These are phyloP conservation scores for Heterodera schachtii DNA, from an alignment of 1,140 invertebrate species.

Conservation along the genomic window DNA sequence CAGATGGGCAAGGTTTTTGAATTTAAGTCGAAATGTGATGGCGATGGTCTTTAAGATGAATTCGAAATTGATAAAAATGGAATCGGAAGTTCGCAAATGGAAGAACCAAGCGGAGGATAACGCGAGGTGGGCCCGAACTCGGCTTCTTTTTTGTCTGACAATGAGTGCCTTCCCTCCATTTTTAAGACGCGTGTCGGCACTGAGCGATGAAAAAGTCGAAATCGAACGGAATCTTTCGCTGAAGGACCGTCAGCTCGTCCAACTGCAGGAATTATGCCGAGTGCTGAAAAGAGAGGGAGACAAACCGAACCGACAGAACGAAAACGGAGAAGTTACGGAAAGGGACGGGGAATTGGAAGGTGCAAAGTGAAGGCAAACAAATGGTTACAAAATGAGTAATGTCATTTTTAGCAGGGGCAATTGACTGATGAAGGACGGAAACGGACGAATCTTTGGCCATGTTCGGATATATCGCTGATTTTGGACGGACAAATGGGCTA, in stretches of 20 bases:
- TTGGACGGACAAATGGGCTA: no score
- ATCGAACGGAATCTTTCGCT: constrained; percentile 27
- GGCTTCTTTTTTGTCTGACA: not conserved
- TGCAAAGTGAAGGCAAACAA: no score
- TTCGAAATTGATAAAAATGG: constrained; percentile 45
- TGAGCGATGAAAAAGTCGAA: constrained; percentile 37
- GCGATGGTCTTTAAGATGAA: constrained; percentile 43
- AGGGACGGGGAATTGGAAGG: no score
- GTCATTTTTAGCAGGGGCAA: no score
- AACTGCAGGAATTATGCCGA: constrained; percentile 54
- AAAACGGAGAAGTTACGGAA: not conserved
- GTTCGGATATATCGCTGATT: no score
- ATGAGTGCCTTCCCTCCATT: not conserved
- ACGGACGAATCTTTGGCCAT: no score
- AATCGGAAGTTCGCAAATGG: constrained; percentile 43
- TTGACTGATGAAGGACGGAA: no score
- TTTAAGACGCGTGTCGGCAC: constrained; percentile 27
- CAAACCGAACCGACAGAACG: not conserved
- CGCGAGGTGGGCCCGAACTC: constrained; percentile 32
- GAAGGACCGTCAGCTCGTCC: constrained; percentile 51
- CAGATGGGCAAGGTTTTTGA: constrained; percentile 49
- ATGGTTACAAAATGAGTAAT: no score
- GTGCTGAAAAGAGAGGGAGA: constrained; percentile 42
- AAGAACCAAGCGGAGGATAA: constrained; percentile 38
- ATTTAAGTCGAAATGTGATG: not conserved